A percentile compares a stretch with the other conserved stretches of the same genome.
Evolutionary conservation across 2,888 invertebrate genomes (phyloP).

Genomic region (Cremastinae sp.): DNA sequence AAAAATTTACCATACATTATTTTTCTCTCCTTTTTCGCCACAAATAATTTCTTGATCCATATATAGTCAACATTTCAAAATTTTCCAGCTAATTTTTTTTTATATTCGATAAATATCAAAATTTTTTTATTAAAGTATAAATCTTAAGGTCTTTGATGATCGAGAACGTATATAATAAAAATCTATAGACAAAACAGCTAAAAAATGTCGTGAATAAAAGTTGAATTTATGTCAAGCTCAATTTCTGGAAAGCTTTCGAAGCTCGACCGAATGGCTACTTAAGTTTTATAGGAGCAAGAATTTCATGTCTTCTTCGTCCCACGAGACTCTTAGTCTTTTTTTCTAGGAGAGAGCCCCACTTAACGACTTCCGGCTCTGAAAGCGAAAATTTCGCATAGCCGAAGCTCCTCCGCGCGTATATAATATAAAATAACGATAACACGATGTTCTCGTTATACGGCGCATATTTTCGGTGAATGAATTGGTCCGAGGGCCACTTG

Average conservation of each 20-base stretch:
- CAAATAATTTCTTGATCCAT: too few species aligned
- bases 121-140: too few species aligned
- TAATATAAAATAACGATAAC: slow-evolving; percentile 48
- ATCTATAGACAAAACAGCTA: too few species aligned
- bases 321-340: slow-evolving; percentile 18
- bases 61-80: too few species aligned
- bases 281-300: slow-evolving; percentile 29
- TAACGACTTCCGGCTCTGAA: slow-evolving; percentile 60
- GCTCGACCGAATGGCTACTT: slow-evolving; percentile 13
- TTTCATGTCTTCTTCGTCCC: slow-evolving; percentile 14
- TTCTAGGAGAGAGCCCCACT: slow-evolving; percentile 42
- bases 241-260: slow-evolving; percentile 23
- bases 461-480: slow-evolving; percentile 54
- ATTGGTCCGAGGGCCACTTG: slow-evolving; percentile 33
- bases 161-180: too few species aligned
- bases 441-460: slow-evolving; percentile 48
- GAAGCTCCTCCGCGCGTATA: slow-evolving; percentile 16
- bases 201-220: not conserved
- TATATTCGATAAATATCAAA: too few species aligned
- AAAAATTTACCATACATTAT: too few species aligned
- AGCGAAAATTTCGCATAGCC: slow-evolving; percentile 40
- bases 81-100: too few species aligned
- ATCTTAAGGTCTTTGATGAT: too few species aligned
- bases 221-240: not conserved
- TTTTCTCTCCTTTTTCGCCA: slow-evolving; percentile 2